phyloP scores from a whole-genome alignment of 2,888 invertebrate genomes.

The Eilema depressum region DNA sequence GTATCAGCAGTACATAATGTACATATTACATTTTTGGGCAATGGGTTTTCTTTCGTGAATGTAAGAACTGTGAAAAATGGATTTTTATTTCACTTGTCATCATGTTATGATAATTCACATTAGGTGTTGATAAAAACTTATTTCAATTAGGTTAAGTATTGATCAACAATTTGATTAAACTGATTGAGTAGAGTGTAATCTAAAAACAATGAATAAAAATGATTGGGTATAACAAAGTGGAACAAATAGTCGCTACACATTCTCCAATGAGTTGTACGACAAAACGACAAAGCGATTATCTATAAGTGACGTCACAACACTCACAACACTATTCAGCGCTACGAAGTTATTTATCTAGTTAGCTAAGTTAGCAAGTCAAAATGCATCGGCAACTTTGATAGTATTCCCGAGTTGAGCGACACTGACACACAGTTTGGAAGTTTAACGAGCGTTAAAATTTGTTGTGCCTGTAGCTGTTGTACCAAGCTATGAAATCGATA shows the following conservation, averaged over 20 bases:
- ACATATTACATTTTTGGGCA: neutral
- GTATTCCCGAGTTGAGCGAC: slow-evolving; percentile 40
- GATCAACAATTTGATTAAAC: too few species aligned
- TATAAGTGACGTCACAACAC: slow-evolving; percentile 27
- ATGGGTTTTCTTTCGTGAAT: neutral
- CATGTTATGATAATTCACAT: neutral
- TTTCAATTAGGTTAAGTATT: too few species aligned
- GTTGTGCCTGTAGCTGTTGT: slow-evolving; percentile 14
- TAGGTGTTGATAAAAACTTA: too few species aligned
- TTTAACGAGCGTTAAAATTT: slow-evolving; percentile 19
- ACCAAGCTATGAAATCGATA: neutral
- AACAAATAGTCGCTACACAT: neutral
- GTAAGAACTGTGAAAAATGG: neutral
- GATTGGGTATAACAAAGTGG: too few species aligned
- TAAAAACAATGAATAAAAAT: too few species aligned
- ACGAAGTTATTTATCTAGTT: slow-evolving; percentile 58
- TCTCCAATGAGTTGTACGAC: neutral
- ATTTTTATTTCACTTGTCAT: neutral
- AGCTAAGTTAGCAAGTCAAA: slow-evolving; percentile 50
- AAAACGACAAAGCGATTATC: neutral
- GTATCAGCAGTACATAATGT: slow-evolving; percentile 7
- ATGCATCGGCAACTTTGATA: slow-evolving; percentile 55
- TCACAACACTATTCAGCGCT: slow-evolving; percentile 39
- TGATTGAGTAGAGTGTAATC: too few species aligned
- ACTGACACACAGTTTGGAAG: slow-evolving; percentile 15